Evolutionary conservation across 1,140 invertebrate species (phyloP).

Genomic region (Pseudomyrmex concolor): DNA sequence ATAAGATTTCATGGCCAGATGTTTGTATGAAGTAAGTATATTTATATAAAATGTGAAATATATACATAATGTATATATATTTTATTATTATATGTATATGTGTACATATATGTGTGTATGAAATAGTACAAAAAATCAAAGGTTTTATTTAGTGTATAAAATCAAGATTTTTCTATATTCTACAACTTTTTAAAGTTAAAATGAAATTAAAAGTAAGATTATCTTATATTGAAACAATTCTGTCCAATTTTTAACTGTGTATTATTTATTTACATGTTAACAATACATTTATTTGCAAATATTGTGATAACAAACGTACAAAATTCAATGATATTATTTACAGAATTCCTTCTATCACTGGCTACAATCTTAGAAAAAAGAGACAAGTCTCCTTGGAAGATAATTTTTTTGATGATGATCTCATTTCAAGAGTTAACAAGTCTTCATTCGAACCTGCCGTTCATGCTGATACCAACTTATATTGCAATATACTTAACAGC

Average conservation of each 20-base stretch:
- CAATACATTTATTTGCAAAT: background rate
- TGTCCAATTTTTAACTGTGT: background rate
- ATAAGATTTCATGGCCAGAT: constrained; percentile 85
- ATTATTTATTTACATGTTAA: constrained; percentile 1
- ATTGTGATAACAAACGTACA: constrained; percentile 2
- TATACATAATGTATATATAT: background rate
- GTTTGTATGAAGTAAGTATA: constrained; percentile 88
- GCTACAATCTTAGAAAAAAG: constrained; percentile 68
- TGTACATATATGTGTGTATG: too few relatives aligned
- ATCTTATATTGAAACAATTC: background rate
- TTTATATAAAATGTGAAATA: too few relatives aligned
- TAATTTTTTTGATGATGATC: constrained; percentile 80
- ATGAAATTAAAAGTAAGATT: background rate
- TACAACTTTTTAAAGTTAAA: too few relatives aligned
- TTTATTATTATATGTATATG: background rate
- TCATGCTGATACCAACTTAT: constrained; percentile 84
- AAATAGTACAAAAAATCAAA: too few relatives aligned
- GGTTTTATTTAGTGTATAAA: too few relatives aligned
- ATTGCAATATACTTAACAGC: constrained; percentile 86
- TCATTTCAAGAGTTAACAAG: constrained; percentile 64
- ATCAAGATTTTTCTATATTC: too few relatives aligned
- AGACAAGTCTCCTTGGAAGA: constrained; percentile 68
- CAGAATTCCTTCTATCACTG: constrained; percentile 81
- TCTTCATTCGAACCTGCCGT: constrained; percentile 85
- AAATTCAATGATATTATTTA: constrained; percentile 27